Evolutionary conservation across 2,797 vertebrate genomes (phyloP), one percentile per base, ranked within the genome.

Genomic region (Melanotaenia boesemani): DNA sequence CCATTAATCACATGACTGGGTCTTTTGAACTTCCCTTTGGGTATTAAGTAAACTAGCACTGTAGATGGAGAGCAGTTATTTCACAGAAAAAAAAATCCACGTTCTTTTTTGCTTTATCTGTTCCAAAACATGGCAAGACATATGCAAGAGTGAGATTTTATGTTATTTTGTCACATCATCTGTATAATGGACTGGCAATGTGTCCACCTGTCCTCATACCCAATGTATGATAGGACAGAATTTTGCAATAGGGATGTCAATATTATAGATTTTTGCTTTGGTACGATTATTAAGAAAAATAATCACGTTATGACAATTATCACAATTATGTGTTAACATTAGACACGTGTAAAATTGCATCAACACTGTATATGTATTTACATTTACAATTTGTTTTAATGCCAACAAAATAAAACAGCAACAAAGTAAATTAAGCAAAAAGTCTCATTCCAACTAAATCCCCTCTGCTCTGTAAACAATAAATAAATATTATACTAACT

Each of bases 1-100:
- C 74, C 72, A 84, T 84, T 79, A 88, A 90, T 89, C 87, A 84
- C 81, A 84, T 76, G 84, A 91, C 89, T 62, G 79, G 28, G 64
- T 74, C 88, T 85, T 90, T 83, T 89, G 70, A 91, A 84, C 77
- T 58, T 60, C 72, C 85, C 39, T 65, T 63, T 71, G 50, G 66
- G 80, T 86, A 90, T 91, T 77, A 88, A 67, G 63, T 78, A 75
- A 90, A 89, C 76, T 69, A 37, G 63, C 44, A 34, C 46, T 32
- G 64, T 68, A 61, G 39, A 36, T 11, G 18, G 67, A 81, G 83
- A 52, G 77, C 52, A 46, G 61, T 72, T 39, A 83, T 84, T 73
- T 83, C 75, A 67, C 81, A 80, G 68, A 63, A 48, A 9, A 61
- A 77, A 80, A 44, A 50, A 36, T 37, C 36, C 55, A 55, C 67